Percentiles rank a stretch among this genome's conserved stretches.
These are phyloP conservation scores for Tragelaphus imberbis DNA, from an alignment of 2,113 vertebrate species.

Conservation along the genomic window DNA sequence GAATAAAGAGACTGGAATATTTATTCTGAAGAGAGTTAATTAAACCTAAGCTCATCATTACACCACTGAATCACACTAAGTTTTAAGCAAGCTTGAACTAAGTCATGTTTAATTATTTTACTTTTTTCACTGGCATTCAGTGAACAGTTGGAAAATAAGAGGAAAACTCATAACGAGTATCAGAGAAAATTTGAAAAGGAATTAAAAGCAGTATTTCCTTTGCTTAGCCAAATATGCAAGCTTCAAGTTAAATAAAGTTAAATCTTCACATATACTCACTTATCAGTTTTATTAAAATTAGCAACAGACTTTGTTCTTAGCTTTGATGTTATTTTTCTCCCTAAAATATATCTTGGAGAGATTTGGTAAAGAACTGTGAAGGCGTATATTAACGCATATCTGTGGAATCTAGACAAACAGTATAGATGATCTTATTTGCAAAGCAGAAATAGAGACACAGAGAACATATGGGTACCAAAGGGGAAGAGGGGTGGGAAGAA, in stretches of 20 bases:
- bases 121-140: neutral
- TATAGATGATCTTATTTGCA: neutral
- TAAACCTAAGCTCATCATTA: neutral
- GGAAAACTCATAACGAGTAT: neutral
- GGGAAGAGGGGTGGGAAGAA: neutral
- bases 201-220: neutral
- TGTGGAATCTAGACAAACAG: neutral
- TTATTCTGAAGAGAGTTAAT: neutral
- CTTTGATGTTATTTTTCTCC: neutral
- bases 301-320: neutral
- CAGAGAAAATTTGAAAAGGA: neutral
- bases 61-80: neutral
- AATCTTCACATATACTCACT: neutral
- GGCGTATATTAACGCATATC: neutral
- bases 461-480: neutral
- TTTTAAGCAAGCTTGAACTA: neutral
- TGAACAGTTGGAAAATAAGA: neutral
- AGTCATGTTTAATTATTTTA: neutral
- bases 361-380: neutral
- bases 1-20: neutral
- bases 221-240: neutral
- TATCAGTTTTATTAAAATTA: neutral
- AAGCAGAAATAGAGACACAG: neutral
- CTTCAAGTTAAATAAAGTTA: neutral
- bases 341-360: neutral